phyloP scores from a whole-genome alignment of 2,113 vertebrate species.

The Lasiurus borealis region DNA sequence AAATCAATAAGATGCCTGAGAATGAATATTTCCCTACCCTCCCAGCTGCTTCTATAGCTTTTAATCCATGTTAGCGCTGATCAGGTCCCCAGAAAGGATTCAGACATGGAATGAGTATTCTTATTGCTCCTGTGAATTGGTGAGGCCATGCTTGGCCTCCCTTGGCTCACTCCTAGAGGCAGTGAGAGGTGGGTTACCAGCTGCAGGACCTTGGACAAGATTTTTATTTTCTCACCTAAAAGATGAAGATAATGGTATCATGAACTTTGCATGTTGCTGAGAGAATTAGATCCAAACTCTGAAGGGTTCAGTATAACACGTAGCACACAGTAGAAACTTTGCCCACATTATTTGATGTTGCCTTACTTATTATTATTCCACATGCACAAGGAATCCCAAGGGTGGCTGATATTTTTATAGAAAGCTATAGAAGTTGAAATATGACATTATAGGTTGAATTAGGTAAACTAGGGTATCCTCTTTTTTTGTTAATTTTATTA shows the following conservation, averaged over 20 bases:
- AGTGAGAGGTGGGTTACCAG: background rate
- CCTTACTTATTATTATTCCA: background rate
- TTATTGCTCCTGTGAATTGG: background rate
- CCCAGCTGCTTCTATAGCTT: background rate
- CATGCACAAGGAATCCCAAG: background rate
- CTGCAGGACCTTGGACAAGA: background rate
- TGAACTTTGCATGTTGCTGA: background rate
- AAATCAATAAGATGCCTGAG: background rate
- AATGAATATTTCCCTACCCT: background rate
- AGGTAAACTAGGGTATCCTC: background rate
- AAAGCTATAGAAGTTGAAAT: background rate
- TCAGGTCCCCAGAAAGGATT: background rate
- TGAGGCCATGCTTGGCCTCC: background rate
- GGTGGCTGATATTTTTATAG: background rate
- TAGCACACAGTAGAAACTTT: background rate
- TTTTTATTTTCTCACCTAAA: background rate
- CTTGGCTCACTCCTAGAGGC: background rate
- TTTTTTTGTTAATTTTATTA: background rate
- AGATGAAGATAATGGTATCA: background rate
- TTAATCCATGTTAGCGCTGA: background rate
- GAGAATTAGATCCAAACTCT: background rate
- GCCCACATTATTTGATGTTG: background rate
- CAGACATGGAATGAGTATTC: background rate
- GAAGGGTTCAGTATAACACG: background rate
- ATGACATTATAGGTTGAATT: background rate